Evolutionary conservation across 2,888 invertebrate species (phyloP), one percentile per base, ranked within the genome.

Genomic region (Euclidia mi): DNA sequence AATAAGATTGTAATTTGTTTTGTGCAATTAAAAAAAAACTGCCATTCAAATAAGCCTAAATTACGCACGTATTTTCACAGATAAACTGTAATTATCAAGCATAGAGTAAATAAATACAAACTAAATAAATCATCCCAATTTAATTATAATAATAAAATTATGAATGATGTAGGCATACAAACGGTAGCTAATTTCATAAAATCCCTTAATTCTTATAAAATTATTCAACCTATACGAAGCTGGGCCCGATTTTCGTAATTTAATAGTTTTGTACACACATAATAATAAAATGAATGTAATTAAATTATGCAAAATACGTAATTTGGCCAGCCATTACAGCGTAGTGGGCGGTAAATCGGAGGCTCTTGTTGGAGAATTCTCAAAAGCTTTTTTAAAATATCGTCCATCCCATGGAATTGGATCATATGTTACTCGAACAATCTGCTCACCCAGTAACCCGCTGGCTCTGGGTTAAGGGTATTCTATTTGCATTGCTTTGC

Each of bases 361-460:
- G 61, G 62, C 59, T 75, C 76, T 67, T 65, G 56, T 68, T 64
- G 44, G 62, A 48, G 49, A 50, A 56, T 52, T 31, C 43, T 45
- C 56, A 53, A 59, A n/a, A n/a, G n/a, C n/a, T 74, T 79, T 78
- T 79, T 66, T 74, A 73, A 41, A 67, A 71, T 67, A 67, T 78
- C 59, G 69, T 71, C 71, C 49, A 66, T 69, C 73, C 60, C 63
- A 69, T 76, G 71, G 65, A 81, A 85, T 82, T 79, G 77, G 70
- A 68, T 78, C 80, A 85, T 88, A 82, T 80, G 65, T 85, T 81
- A 82, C 71, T 56, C 73, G 52, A 68, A 74, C 79, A 79, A 77
- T 80, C 71, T 78, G 71, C 66, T 76, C 62, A 55, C 66, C 63
- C 50, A 66, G 65, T 59, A 57, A 55, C 61, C 58, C 45, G 58